phyloP scores from a whole-genome alignment of 2,888 invertebrate species.

The Asteroscopus sphinx region DNA sequence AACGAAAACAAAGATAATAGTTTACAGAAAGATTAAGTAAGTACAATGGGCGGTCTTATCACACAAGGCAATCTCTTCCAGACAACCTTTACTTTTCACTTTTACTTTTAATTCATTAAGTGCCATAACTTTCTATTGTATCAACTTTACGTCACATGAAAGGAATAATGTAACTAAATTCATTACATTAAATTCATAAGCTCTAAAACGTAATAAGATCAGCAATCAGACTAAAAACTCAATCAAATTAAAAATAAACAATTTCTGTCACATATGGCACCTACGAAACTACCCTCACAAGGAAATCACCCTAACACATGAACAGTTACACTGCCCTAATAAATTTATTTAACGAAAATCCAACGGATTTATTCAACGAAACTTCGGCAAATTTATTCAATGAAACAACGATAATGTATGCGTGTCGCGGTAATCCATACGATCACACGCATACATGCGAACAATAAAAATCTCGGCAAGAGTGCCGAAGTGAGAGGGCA shows the following conservation, averaged over 20 bases:
- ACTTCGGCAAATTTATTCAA: slow-evolving; percentile 51
- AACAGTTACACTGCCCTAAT: slow-evolving; percentile 29
- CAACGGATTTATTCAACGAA: slow-evolving; percentile 38
- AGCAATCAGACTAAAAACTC: slow-evolving; percentile 39
- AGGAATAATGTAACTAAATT: slow-evolving; percentile 12
- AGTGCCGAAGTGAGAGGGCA: too few relatives aligned
- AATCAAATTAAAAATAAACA: slow-evolving; percentile 62
- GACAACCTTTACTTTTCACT: too few relatives aligned
- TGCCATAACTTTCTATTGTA: too few relatives aligned
- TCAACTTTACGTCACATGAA: too few relatives aligned
- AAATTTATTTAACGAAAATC: slow-evolving; percentile 37
- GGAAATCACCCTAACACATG: slow-evolving; percentile 25
- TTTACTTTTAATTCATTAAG: too few relatives aligned
- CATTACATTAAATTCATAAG: slow-evolving; percentile 19
- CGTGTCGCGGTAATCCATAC: slow-evolving; percentile 72
- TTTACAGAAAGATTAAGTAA: too few relatives aligned
- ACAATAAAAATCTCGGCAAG: slow-evolving; percentile 82
- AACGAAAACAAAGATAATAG: too few relatives aligned
- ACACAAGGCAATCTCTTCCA: too few relatives aligned
- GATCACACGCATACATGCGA: slow-evolving; percentile 74
- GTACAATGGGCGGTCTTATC: too few relatives aligned
- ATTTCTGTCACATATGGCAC: slow-evolving; percentile 55
- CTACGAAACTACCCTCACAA: slow-evolving; percentile 26
- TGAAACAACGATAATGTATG: slow-evolving; percentile 81
- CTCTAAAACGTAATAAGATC: slow-evolving; percentile 44